Percentiles rank a stretch among this genome's conserved stretches.
phyloP scores from a whole-genome alignment of 2,888 invertebrate species.

The Unio delphinus region DNA sequence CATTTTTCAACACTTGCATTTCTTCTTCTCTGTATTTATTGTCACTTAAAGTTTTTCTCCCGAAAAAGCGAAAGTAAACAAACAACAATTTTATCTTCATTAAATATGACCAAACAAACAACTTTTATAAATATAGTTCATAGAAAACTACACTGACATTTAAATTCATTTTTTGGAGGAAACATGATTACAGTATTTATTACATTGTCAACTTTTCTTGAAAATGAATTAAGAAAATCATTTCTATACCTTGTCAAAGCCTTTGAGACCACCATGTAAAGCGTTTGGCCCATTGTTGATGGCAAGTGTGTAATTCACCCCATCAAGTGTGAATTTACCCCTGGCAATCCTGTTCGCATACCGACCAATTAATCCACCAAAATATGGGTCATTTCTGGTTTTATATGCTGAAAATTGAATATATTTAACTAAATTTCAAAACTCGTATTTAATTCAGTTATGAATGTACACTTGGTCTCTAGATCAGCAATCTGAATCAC shows the following conservation, averaged over 20 bases:
- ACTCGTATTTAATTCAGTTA: background rate
- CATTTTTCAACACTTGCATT: background rate
- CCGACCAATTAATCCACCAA: constrained; percentile 90
- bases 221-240: background rate
- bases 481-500: too few species aligned
- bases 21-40: background rate
- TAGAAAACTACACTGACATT: too few species aligned
- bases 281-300: constrained; percentile 81
- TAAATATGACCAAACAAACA: too few species aligned
- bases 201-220: background rate
- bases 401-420: constrained; percentile 59
- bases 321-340: constrained; percentile 81
- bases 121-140: too few species aligned
- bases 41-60: too few species aligned
- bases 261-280: constrained; percentile 87
- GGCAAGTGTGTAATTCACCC: constrained; percentile 80
- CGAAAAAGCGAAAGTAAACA: too few species aligned
- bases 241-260: constrained; percentile 82
- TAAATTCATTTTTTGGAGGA: too few species aligned
- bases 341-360: constrained; percentile 84
- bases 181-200: too few species aligned
- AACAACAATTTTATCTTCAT: too few species aligned
- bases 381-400: constrained; percentile 77
- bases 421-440: background rate
- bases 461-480: background rate